These are phyloP conservation scores for Tetheella fluctuosa DNA, from an alignment of 2,888 invertebrate species.

Conservation along the genomic window DNA sequence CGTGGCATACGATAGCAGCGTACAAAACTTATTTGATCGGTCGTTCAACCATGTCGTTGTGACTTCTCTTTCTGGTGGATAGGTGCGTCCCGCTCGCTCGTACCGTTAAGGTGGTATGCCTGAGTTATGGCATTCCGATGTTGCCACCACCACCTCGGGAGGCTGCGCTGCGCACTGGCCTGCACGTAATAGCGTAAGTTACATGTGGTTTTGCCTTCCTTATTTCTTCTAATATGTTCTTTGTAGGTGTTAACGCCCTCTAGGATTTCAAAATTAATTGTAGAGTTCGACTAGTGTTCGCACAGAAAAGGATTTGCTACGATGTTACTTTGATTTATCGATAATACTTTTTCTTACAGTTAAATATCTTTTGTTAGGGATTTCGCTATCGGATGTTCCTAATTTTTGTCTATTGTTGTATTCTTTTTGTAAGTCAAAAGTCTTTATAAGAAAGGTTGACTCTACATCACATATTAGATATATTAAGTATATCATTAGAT, in stretches of 20 bases:
- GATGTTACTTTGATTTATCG: slow-evolving; percentile 29
- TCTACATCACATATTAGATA: background rate
- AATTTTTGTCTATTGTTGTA: background rate
- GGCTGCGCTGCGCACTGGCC: slow-evolving; percentile 62
- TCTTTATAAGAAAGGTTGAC: background rate
- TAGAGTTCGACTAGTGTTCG: slow-evolving; percentile 32
- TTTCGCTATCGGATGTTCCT: background rate
- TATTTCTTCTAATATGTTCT: slow-evolving; percentile 59
- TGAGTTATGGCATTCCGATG: slow-evolving; percentile 82
- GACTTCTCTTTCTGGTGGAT: slow-evolving; percentile 53
- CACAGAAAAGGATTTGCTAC: slow-evolving; percentile 30
- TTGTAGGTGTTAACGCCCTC: slow-evolving; percentile 63
- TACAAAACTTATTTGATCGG: slow-evolving; percentile 84
- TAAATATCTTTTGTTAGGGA: background rate
- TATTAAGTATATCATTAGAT: too few relatives aligned
- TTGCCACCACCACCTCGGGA: slow-evolving; percentile 75
- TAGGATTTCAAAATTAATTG: slow-evolving; percentile 62
- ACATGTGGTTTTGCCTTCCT: slow-evolving; percentile 68
- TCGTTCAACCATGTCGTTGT: slow-evolving; percentile 80
- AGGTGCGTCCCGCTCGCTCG: slow-evolving; percentile 63
- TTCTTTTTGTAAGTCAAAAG: background rate
- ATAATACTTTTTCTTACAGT: slow-evolving; percentile 18
- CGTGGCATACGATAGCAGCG: slow-evolving; percentile 75
- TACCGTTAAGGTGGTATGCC: slow-evolving; percentile 81
- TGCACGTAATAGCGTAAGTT: slow-evolving; percentile 58